A percentile compares a stretch with the other conserved stretches of the same genome.
Conservation (phyloP, 2,797 vertebrate genomes). For the Philypnodon macrostomus region DNA sequence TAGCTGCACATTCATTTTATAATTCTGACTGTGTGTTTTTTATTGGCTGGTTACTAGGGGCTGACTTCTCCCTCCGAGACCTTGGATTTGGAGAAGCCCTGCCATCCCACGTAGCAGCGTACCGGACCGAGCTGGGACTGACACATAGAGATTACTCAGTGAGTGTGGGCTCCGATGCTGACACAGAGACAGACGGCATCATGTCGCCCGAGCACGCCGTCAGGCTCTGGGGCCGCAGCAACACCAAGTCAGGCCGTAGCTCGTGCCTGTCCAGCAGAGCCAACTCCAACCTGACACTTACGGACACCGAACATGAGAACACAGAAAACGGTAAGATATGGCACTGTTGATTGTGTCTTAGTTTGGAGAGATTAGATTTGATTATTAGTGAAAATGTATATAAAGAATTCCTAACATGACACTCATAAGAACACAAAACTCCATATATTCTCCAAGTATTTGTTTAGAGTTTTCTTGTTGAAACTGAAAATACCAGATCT, state of each 20-base stretch:
- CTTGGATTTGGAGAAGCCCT: conserved; percentile 88
- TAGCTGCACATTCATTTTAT: conserved; percentile 11
- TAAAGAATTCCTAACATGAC: too few species aligned
- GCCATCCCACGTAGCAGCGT: conserved; percentile 84
- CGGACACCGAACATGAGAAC: conserved; percentile 96
- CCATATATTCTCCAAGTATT: too few species aligned
- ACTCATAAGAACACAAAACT: too few species aligned
- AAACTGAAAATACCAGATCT: too few species aligned
- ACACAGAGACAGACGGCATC: conserved; percentile 89
- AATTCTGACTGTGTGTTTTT: conserved; percentile 21
- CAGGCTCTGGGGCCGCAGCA: conserved; percentile 88
- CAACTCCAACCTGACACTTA: conserved; percentile 97
- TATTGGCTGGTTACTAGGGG: conserved; percentile 68
- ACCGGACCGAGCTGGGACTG: conserved; percentile 86
- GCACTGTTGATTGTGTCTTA: background rate
- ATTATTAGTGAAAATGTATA: too few species aligned
- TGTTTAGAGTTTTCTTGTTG: too few species aligned
- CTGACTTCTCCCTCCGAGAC: conserved; percentile 90
- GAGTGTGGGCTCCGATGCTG: conserved; percentile 87
- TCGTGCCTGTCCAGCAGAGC: conserved; percentile 96
- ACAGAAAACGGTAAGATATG: conserved; percentile 86
- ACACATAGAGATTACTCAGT: conserved; percentile 91
- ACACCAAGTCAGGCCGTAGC: conserved; percentile 92
- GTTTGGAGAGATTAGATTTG: too few species aligned
- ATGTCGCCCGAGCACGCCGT: conserved; percentile 91